Evolutionary conservation across 1,140 invertebrate genomes (phyloP), one percentile per base, ranked within the genome.

Genomic region (Drosophila obscura): DNA sequence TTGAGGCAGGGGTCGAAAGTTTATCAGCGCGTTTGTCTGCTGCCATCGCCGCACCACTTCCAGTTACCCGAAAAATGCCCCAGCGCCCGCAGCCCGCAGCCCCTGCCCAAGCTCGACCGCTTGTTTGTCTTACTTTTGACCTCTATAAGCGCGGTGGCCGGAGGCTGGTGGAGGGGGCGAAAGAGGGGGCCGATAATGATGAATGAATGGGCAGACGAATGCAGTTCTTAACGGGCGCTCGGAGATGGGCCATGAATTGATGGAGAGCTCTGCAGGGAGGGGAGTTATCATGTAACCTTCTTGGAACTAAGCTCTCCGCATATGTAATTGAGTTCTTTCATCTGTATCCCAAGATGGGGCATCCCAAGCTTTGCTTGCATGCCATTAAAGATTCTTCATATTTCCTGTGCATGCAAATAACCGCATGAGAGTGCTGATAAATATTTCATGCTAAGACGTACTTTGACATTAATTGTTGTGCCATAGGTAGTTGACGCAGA

Each of bases 41-140:
- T 69, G 45, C 64, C 66, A 69, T 69, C 66, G 66, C 46, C 35
- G 49, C 28, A 66, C 64, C 66, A 69, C 64, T 69, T 69, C 66
- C 66, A 69, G 51, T 58, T 57, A 45, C 51, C 55, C 49, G 56
- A 28, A 73, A 72, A 63, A 39, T 31, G 61, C 73, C 26, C 62
- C 53, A 64, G 58, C 65, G 31, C 16, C 53, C 13, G 24, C 44
- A 46, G 45, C 61, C 16, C 31, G 2, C 60, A 55, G 64, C 73
- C 31, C 62, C 57, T 51, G 64, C 68, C 31, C 62, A 50, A 61
- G 57, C 68, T 68, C 73, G 62, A 77, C 78, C 83, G 79, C 82
- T 87, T 87, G 82, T 87, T 87, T 87, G 82, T 87, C 82, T 87
- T 87, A 87, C 82, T 87, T 87, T 87, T 87, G 82, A 87, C 82